Conservation (phyloP, 2,888 invertebrate genomes). For the Hydrotaea diabolus region DNA sequence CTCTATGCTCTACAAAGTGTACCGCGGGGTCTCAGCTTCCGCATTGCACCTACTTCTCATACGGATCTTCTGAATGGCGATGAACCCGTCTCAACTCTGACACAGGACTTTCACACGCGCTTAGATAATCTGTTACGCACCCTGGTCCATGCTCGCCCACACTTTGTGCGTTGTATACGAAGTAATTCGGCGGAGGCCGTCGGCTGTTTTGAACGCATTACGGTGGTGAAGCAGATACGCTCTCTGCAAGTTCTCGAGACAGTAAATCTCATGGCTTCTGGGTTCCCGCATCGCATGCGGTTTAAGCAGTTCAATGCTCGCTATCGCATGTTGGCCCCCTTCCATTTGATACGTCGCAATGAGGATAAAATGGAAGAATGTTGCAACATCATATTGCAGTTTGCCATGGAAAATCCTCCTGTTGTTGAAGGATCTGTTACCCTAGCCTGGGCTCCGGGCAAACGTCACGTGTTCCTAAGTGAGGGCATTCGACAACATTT, state of each 20-base stretch:
- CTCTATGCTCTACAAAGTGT: slow-evolving; percentile 88
- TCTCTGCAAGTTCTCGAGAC: slow-evolving; percentile 96
- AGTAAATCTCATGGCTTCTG: slow-evolving; percentile 96
- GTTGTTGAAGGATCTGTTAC: slow-evolving; percentile 83
- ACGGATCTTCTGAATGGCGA: slow-evolving; percentile 91
- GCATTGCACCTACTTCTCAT: slow-evolving; percentile 94
- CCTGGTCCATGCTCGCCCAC: slow-evolving; percentile 94
- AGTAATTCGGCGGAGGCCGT: slow-evolving; percentile 91
- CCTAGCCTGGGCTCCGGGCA: slow-evolving; percentile 94
- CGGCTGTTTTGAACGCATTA: slow-evolving; percentile 91
- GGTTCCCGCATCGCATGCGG: slow-evolving; percentile 96
- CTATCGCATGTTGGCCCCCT: slow-evolving; percentile 92
- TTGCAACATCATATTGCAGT: slow-evolving; percentile 88
- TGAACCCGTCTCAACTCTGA: slow-evolving; percentile 93
- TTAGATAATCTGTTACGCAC: slow-evolving; percentile 95
- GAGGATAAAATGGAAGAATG: slow-evolving; percentile 89
- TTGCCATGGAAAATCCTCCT: slow-evolving; percentile 85
- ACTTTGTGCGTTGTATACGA: slow-evolving; percentile 95
- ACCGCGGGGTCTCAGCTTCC: slow-evolving; percentile 89
- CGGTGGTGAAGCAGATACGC: slow-evolving; percentile 93
- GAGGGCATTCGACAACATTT: slow-evolving; percentile 95
- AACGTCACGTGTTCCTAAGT: slow-evolving; percentile 95
- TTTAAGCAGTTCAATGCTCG: slow-evolving; percentile 95
- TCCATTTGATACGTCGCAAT: slow-evolving; percentile 84
- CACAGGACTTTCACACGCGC: slow-evolving; percentile 97